Base-by-base conservation (phyloP, 2,888 invertebrate genomes). In the Mythimna albipuncta region DNA sequence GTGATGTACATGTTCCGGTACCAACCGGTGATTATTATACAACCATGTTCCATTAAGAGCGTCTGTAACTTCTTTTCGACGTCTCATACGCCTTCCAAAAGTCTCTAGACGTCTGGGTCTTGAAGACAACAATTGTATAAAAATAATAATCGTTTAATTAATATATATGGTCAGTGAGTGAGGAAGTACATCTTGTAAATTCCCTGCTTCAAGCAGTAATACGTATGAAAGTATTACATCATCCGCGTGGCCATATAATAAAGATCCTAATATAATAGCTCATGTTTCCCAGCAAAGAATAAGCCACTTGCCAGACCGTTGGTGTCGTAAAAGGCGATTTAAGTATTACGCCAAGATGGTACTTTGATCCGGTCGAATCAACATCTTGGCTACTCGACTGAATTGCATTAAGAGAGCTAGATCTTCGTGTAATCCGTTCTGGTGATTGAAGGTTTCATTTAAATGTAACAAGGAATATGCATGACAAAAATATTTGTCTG, bases 281-380 rank as follows among this genome's bases (percentile, higher is more conserved):
- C 52, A 16, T 44, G 58, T 38, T 75, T 63, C 19, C 11, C 10
- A 13, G 50, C 41, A 64, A 57, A 57, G 65, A 74, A 44, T 73
- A 80, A 80, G 52, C 47, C 11, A 63, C 64, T 78, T 35, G 32
- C 32, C 47, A 47, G n/a, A 32, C 41, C 41, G 11, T 35, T 50
- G 54, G 41, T 11, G 44, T 57, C 80, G 52, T 74, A 77, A 77
- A 76, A 73, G 13, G 32, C 41, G 58, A 77, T 79, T 75, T 61
- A 77, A 44, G 61, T 74, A 73, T 77, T 65, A 74, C 52, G 61
- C 64, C 41, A 47, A 61, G 63, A 61, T 54, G 41, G 50, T 55
- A 19, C n/a, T 62, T 77, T 77, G 55, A 74, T 74, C 50, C 61
- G 44, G 26, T 44, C 52, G 61, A 76, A 64, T 79, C 76, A 55